Conservation (phyloP, 2,888 invertebrate genomes). For the Ceriagrion tenellum region DNA sequence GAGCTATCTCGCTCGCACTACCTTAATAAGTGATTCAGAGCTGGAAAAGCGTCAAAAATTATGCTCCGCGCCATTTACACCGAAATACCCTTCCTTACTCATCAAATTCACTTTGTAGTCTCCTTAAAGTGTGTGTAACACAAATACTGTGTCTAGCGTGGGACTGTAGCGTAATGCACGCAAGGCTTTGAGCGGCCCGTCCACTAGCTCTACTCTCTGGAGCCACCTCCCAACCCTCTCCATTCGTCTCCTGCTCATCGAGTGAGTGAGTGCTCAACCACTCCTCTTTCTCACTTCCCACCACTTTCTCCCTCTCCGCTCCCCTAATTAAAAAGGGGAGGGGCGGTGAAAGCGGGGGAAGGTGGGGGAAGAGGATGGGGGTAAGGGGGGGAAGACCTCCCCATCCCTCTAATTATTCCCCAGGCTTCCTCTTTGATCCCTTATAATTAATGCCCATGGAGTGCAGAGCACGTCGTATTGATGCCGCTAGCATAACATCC, state of each 20-base stretch:
- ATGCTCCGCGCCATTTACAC: too few relatives aligned
- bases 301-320: not conserved
- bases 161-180: too few relatives aligned
- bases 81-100: too few relatives aligned
- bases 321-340: not conserved
- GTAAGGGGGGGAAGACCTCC: not conserved
- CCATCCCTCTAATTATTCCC: not conserved
- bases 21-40: too few relatives aligned
- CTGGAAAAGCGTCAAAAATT: too few relatives aligned
- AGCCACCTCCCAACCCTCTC: not conserved
- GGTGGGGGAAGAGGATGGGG: too few relatives aligned
- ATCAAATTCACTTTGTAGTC: too few relatives aligned
- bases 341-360: not conserved
- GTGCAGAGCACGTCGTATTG: not conserved
- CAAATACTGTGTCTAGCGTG: too few relatives aligned
- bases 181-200: too few relatives aligned
- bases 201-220: not conserved
- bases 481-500: not conserved
- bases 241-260: too few relatives aligned
- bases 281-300: not conserved
- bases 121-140: too few relatives aligned
- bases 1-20: too few relatives aligned
- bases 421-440: slow-evolving; percentile 37
- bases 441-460: slow-evolving; percentile 8
- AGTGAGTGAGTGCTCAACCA: not conserved